Evolutionary conservation across 1,140 invertebrate genomes (phyloP).

Genomic region (Kradibia gibbosae): DNA sequence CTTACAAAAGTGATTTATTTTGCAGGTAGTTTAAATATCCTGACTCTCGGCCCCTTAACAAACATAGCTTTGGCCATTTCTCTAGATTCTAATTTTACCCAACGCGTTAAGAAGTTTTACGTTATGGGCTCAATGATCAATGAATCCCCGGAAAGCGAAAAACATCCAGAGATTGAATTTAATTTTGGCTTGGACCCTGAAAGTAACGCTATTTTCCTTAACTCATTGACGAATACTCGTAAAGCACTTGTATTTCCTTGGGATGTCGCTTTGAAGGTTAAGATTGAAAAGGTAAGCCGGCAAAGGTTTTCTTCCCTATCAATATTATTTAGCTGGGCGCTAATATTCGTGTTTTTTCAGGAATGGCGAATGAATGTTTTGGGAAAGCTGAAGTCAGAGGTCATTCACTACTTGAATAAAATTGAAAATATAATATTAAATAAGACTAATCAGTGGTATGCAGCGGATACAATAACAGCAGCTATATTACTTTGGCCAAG

Average conservation of each 20-base stretch:
- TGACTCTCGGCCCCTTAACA: conserved; percentile 77
- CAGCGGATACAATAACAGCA: conserved; percentile 61
- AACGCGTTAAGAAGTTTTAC: conserved; percentile 72
- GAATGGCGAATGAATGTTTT: conserved; percentile 67
- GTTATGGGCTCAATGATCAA: conserved; percentile 76
- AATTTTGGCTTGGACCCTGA: conserved; percentile 80
- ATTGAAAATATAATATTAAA: conserved; percentile 62
- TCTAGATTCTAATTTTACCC: conserved; percentile 73
- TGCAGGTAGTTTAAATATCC: conserved; percentile 68
- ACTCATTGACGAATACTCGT: conserved; percentile 57
- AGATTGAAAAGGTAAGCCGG: conserved; percentile 58
- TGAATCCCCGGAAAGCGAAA: conserved; percentile 67
- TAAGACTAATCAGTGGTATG: conserved; percentile 52
- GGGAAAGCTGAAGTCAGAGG: conserved; percentile 60
- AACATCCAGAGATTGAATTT: conserved; percentile 74
- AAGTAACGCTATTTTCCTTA: conserved; percentile 76
- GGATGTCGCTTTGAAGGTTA: conserved; percentile 63
- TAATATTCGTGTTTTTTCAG: conserved; percentile 55
- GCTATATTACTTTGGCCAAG: conserved; percentile 61
- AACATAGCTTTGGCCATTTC: conserved; percentile 76
- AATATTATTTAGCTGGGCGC: neutral
- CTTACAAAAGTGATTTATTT: no score
- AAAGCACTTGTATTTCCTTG: conserved; percentile 68
- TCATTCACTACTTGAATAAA: conserved; percentile 69
- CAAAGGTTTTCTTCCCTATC: neutral